Evolutionary conservation across 2,888 invertebrate species (phyloP).

Genomic region (Calameuta pallipes): DNA sequence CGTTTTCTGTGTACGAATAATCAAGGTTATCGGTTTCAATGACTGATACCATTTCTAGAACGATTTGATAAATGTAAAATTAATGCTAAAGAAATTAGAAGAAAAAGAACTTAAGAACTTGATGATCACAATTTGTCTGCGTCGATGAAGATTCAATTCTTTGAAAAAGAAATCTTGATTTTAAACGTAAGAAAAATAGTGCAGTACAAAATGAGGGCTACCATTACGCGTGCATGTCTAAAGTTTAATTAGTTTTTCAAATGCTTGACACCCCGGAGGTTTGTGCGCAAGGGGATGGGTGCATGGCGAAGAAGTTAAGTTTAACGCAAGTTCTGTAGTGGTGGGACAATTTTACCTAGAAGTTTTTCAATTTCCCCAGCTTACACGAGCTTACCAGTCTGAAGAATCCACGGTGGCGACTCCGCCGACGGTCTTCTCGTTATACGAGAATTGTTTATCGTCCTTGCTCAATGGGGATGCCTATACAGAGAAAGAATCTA

Average conservation of each 20-base stretch:
- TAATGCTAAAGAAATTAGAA: background rate
- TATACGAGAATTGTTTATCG: slow-evolving; percentile 43
- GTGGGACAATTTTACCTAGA: slow-evolving; percentile 59
- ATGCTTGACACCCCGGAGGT: slow-evolving; percentile 41
- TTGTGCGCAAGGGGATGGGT: slow-evolving; percentile 4
- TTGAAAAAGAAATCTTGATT: background rate
- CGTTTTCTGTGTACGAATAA: too few relatives aligned
- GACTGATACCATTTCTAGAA: background rate
- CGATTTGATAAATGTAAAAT: background rate
- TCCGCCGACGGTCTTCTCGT: slow-evolving; percentile 37
- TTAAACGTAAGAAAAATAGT: background rate
- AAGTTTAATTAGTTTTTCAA: slow-evolving; percentile 67
- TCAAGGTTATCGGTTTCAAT: background rate
- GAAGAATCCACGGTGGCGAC: slow-evolving; percentile 27
- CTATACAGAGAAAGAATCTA: background rate
- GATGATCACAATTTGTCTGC: background rate
- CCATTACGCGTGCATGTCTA: slow-evolving; percentile 41
- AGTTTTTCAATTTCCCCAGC: slow-evolving; percentile 65
- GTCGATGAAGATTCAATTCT: background rate
- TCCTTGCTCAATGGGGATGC: background rate
- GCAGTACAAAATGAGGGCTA: background rate
- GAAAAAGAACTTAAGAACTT: background rate
- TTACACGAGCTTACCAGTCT: slow-evolving; percentile 35
- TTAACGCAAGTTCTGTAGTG: slow-evolving; percentile 48
- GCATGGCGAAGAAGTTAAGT: slow-evolving; percentile 41